Percentiles rank a stretch among this genome's conserved stretches.
Conservation (phyloP, 2,888 invertebrate species). For the Metallyticus violacea region DNA sequence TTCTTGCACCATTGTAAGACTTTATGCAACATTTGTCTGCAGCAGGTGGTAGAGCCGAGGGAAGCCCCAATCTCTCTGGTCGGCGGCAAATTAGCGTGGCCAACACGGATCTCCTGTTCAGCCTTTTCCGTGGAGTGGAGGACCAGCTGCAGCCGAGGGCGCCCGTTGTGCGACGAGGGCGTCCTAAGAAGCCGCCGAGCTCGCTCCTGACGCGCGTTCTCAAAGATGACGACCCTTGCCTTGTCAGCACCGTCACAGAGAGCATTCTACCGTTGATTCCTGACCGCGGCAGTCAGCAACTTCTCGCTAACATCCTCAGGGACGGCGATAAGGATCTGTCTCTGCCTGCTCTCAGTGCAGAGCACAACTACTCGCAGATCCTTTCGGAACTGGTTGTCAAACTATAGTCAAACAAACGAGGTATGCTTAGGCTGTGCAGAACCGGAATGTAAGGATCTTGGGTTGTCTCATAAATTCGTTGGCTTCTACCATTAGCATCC, state of each 20-base stretch:
- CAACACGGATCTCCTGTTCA: slow-evolving; percentile 52
- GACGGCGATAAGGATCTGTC: slow-evolving; percentile 46
- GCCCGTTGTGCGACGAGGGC: slow-evolving; percentile 39
- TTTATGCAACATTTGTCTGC: too few relatives aligned
- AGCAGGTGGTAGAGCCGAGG: background rate
- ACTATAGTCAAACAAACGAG: slow-evolving; percentile 37
- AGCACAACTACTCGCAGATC: slow-evolving; percentile 52
- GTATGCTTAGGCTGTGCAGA: background rate
- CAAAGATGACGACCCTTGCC: slow-evolving; percentile 50
- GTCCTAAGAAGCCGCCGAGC: slow-evolving; percentile 34
- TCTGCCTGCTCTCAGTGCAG: slow-evolving; percentile 47
- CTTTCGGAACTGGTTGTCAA: slow-evolving; percentile 51
- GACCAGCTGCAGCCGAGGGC: slow-evolving; percentile 38
- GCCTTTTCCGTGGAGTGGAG: slow-evolving; percentile 49
- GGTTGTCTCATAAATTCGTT: too few relatives aligned
- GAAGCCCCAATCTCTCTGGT: background rate
- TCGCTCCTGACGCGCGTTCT: slow-evolving; percentile 26
- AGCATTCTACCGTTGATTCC: slow-evolving; percentile 46
- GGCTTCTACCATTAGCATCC: too few relatives aligned
- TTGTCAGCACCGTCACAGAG: slow-evolving; percentile 45
- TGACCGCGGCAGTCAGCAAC: slow-evolving; percentile 26
- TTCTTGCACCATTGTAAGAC: too few relatives aligned
- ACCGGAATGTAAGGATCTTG: too few relatives aligned
- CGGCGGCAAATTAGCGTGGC: slow-evolving; percentile 36
- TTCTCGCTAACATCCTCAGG: slow-evolving; percentile 20